Evolutionary conservation across 1,140 invertebrate species (phyloP), one percentile per base, ranked within the genome.

Genomic region (Macrotrachela quadricornifera): DNA sequence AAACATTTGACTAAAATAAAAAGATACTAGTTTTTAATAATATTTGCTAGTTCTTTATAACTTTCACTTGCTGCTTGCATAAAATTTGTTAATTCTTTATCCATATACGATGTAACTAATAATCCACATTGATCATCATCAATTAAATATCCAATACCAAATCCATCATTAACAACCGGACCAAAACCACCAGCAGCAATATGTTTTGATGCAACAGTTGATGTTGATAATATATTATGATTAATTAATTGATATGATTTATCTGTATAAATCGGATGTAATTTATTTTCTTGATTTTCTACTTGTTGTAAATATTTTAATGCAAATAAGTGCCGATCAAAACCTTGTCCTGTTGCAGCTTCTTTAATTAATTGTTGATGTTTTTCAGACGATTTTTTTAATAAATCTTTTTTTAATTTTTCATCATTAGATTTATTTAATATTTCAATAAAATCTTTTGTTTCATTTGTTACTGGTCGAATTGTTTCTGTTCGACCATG

Each of bases 401-500:
- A 76, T 61, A 85, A 72, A 15, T 95, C 66, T 56, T 88, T 77
- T 1, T 70, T 64, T 40, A 13, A 66, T 69, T 38, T 61, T 62
- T 1, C 71, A 64, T 38, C 63, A 62, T 44, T 67, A 69, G 18
- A 71, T 72, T 13, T 66, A 63, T 21, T 51, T 59, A 57, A 46
- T 42, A 56, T 60, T 47, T 63, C 58, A n/a, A 59, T 57, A 46
- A 63, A 64, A 62, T 77, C 75, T 66, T 80, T 80, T 0, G 85
- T 90, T 57, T 79, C 75, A 14, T 72, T 70, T 9, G 87, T 91
- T 51, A 81, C 84, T 1, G 91, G 82, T 48, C 91, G 75, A 63
- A 95, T 79, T 1, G 86, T 87, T 72, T 97, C 92, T 0, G 92
- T 97, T 55, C 92, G 74, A 0, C 92, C 92, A 69, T 95, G 85